phyloP scores from a whole-genome alignment of 1,140 invertebrate species.

The Drosophila setifemur region DNA sequence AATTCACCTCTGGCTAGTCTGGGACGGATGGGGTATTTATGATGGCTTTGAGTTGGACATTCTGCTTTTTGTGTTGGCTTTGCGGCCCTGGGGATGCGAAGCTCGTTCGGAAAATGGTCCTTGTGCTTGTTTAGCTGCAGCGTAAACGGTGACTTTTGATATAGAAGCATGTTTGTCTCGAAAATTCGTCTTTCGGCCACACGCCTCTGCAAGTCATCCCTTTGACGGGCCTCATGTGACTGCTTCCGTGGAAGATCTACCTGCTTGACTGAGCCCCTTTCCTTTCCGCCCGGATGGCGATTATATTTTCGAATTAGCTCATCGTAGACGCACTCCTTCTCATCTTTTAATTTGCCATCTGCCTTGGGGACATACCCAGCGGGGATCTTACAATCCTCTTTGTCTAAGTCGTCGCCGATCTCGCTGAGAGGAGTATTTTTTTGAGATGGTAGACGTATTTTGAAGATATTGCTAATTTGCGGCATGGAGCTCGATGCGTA shows the following conservation, averaged over 20 bases:
- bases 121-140: background rate
- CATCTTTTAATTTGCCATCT: background rate
- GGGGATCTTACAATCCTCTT: background rate
- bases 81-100: background rate
- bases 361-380: background rate
- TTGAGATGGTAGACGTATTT: background rate
- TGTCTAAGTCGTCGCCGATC: background rate
- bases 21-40: background rate
- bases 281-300: background rate
- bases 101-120: background rate
- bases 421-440: background rate
- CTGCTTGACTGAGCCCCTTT: background rate
- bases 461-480: background rate
- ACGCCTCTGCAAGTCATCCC: background rate
- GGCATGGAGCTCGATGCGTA: background rate
- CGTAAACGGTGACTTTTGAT: slow-evolving; percentile 5
- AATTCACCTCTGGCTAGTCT: background rate
- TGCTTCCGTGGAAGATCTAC: background rate
- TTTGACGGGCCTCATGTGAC: background rate
- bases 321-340: background rate
- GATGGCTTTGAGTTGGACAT: background rate
- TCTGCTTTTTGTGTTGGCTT: background rate
- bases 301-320: background rate
- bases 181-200: background rate
- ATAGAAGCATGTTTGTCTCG: background rate